Evolutionary conservation across 1,140 invertebrate genomes (phyloP), one percentile per base, ranked within the genome.

Genomic region (Drosophila ficusphila): DNA sequence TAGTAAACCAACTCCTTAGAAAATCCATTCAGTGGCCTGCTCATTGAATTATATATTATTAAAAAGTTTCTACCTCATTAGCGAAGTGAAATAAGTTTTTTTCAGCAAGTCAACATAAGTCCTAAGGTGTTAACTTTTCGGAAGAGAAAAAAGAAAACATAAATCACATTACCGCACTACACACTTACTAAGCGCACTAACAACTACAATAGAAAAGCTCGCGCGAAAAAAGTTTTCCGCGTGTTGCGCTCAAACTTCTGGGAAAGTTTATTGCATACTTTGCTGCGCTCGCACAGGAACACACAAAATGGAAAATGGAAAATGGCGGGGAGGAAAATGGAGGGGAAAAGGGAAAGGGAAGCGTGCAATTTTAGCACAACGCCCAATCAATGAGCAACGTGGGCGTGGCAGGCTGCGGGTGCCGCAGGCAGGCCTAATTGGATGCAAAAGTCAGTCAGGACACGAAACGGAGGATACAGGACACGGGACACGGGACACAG

Each of bases 361-460:
- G 52, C 56, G 49, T 64, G 67, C 60, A 62, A 68, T 60, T 77
- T 82, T 73, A 62, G 46, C 61, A 57, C 56, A 56, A 58, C 61
- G 65, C 57, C 54, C 56, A 79, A 76, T 86, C 81, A 85, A 64
- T 76, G 70, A 39, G 29, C 8, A n/a, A 5, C 4, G 52, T 16
- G 56, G 36, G 44, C 27, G 18, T 23, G 33, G 47, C 4, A 23
- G 23, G 29, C 21, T 44, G 47, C 27, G 33, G 25, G 23, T 25
- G 64, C 51, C 52, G 39, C 47, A 61, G 46, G 48, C 49, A 64
- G 60, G 39, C 62, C 81, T 85, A 85, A 85, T 85, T 85, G 79
- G 81, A 73, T 57, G 57, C 68, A 72, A 73, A 64, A 73, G 70
- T 65, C 70, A 51, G 42, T 1, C 21, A 25, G 54, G 60, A 64